These are phyloP conservation scores for Lomographa bimaculata DNA, from an alignment of 2,888 invertebrate species.

Conservation along the genomic window DNA sequence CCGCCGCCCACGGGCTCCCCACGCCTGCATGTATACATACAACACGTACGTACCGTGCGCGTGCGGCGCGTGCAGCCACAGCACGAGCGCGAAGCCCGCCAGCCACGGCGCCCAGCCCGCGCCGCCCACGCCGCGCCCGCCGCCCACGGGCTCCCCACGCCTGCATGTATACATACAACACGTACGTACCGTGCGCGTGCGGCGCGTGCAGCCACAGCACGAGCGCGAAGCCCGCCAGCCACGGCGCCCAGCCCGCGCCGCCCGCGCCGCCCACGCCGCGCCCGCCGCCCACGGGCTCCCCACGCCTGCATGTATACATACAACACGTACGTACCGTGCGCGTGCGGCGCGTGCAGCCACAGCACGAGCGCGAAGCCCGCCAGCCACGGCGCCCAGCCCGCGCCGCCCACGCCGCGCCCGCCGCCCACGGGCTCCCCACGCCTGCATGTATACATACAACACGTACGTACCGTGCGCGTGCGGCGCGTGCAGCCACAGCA, in stretches of 20 bases:
- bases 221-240: constrained; percentile 84
- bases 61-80: not conserved
- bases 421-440: constrained; percentile 57
- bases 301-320: constrained; percentile 61
- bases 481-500: constrained; percentile 79
- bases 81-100: constrained; percentile 71
- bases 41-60: too few relatives aligned
- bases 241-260: too few relatives aligned
- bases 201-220: constrained; percentile 35
- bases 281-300: constrained; percentile 57
- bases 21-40: too few relatives aligned
- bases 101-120: constrained; percentile 69
- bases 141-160: constrained; percentile 60
- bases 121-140: constrained; percentile 57
- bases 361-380: constrained; percentile 79
- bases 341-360: not conserved
- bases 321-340: too few relatives aligned
- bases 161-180: too few relatives aligned
- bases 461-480: too few relatives aligned
- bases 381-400: constrained; percentile 84
- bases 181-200: too few relatives aligned
- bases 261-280: constrained; percentile 64
- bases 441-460: too few relatives aligned
- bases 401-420: constrained; percentile 62
- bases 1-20: constrained; percentile 55